Percentiles rank a stretch among this genome's conserved stretches.
These are phyloP conservation scores for Drosophila pseudotakahashii DNA, from an alignment of 2,888 invertebrate species.

Conservation along the genomic window DNA sequence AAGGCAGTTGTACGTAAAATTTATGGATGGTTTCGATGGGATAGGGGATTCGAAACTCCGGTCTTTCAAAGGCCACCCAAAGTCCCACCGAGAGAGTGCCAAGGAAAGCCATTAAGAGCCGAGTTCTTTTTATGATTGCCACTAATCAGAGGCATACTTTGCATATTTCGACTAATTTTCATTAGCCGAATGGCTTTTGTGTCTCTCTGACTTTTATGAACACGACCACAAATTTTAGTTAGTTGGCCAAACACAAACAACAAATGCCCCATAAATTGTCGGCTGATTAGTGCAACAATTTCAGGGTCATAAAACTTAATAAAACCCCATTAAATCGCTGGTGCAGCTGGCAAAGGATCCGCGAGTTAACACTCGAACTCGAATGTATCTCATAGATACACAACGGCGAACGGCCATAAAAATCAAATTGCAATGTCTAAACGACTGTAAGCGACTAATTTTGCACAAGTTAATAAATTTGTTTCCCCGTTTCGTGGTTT, in stretches of 20 bases:
- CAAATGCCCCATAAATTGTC: slow-evolving; percentile 69
- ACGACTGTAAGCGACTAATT: slow-evolving; percentile 78
- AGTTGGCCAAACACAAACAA: slow-evolving; percentile 56
- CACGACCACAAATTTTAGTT: slow-evolving; percentile 36
- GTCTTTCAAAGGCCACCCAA: slow-evolving; percentile 31
- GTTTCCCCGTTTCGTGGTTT: slow-evolving; percentile 17
- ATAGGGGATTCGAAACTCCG: slow-evolving; percentile 17
- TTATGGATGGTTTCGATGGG: slow-evolving; percentile 49
- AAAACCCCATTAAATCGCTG: slow-evolving; percentile 45
- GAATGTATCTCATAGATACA: slow-evolving; percentile 65
- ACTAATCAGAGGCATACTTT: slow-evolving; percentile 72
- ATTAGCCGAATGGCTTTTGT: slow-evolving; percentile 17
- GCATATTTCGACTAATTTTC: slow-evolving; percentile 66
- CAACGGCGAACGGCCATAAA: slow-evolving; percentile 66
- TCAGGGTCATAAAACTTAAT: slow-evolving; percentile 61
- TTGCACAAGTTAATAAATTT: slow-evolving; percentile 78
- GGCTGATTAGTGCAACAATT: slow-evolving; percentile 76
- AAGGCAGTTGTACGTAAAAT: slow-evolving; percentile 48
- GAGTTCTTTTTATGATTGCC: slow-evolving; percentile 64
- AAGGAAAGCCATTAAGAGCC: slow-evolving; percentile 38
- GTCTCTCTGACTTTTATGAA: slow-evolving; percentile 50
- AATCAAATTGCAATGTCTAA: slow-evolving; percentile 78
- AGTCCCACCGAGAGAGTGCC: slow-evolving; percentile 5
- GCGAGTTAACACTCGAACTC: slow-evolving; percentile 15
- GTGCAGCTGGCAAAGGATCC: slow-evolving; percentile 19